Conservation (phyloP, 2,113 vertebrate genomes). For the Engystomops pustulosus region DNA sequence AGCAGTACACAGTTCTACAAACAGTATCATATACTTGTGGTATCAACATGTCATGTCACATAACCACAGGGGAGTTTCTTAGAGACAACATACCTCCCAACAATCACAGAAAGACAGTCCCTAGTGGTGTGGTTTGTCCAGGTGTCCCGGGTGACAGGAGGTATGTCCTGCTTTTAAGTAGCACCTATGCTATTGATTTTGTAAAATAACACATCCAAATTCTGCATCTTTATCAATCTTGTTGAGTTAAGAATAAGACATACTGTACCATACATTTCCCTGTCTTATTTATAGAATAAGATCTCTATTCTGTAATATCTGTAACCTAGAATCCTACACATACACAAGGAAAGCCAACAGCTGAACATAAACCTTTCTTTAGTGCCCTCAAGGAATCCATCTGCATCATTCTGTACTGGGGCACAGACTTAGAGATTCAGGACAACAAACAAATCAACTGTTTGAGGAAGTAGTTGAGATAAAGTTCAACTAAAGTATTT, state of each 20-base stretch:
- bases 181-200: no score
- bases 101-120: no score
- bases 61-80: no score
- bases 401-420: background rate
- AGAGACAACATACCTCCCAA: no score
- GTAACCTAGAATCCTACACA: background rate
- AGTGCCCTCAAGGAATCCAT: constrained; percentile 1
- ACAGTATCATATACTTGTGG: no score
- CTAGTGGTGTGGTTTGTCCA: no score
- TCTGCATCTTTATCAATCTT: no score
- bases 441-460: background rate
- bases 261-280: background rate
- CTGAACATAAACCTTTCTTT: background rate
- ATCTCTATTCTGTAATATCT: background rate
- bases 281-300: background rate
- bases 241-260: background rate
- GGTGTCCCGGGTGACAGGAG: no score
- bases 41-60: no score
- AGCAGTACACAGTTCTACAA: no score
- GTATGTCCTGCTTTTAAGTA: no score
- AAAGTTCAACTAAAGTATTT: background rate
- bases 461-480: background rate
- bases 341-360: background rate
- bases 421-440: background rate
- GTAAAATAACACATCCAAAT: no score